These are phyloP conservation scores for Sebastes alutus DNA, from an alignment of 2,797 vertebrate species.

Conservation along the genomic window DNA sequence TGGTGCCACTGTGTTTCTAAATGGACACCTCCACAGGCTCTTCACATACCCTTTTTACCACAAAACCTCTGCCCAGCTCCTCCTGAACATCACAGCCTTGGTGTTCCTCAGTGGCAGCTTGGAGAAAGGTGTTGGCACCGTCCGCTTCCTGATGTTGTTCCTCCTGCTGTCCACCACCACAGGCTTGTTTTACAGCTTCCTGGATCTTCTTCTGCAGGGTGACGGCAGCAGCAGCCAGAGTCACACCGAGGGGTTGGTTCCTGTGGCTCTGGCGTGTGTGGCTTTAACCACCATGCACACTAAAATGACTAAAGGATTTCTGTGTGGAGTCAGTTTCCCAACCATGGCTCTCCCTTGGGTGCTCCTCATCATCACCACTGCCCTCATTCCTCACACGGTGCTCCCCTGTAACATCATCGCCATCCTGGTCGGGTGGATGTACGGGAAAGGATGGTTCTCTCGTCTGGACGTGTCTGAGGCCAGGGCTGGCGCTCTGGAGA, in stretches of 20 bases:
- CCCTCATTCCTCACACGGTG: constrained; percentile 58
- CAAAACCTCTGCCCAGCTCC: constrained; percentile 53
- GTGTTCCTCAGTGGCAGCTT: constrained; percentile 62
- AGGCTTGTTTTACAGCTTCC: constrained; percentile 66
- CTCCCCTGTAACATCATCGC: constrained; percentile 71
- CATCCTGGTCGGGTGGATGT: constrained; percentile 65
- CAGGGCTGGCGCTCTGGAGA: constrained; percentile 65
- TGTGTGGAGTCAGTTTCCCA: constrained; percentile 75
- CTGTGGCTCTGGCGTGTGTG: constrained; percentile 67
- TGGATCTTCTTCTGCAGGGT: constrained; percentile 62
- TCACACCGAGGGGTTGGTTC: constrained; percentile 60
- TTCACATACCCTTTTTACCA: constrained; percentile 62
- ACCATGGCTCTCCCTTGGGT: constrained; percentile 72
- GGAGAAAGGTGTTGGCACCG: constrained; percentile 74
- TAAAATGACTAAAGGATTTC: constrained; percentile 64
- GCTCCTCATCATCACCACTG: constrained; percentile 64
- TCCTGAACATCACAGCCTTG: constrained; percentile 53
- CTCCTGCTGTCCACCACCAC: constrained; percentile 59
- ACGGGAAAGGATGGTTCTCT: constrained; percentile 70
- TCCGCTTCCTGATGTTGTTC: constrained; percentile 71
- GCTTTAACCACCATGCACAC: constrained; percentile 73
- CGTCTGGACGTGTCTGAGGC: constrained; percentile 66
- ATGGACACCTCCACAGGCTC: constrained; percentile 65
- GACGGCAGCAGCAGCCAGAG: neutral
- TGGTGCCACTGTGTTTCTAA: constrained; percentile 56